These are phyloP conservation scores for Steinernema hermaphroditum DNA, from an alignment of 2,888 invertebrate genomes.

Conservation along the genomic window DNA sequence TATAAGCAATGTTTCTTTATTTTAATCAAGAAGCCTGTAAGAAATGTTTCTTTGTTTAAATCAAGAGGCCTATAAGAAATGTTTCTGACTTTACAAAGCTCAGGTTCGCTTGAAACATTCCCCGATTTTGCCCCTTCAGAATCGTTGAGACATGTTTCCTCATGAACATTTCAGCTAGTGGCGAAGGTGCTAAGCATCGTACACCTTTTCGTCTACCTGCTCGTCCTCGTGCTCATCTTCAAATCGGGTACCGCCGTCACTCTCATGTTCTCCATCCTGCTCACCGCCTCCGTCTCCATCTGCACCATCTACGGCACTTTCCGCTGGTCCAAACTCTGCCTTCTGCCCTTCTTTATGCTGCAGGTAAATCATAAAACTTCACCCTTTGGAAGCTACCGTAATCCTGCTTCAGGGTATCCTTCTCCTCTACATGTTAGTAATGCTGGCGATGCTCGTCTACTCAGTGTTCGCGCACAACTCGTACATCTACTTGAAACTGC, in stretches of 20 bases:
- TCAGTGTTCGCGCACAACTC: constrained; percentile 36
- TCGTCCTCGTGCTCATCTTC: constrained; percentile 47
- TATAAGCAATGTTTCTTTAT: too few species aligned
- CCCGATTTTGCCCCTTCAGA: too few species aligned
- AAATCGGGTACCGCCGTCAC: constrained; percentile 53
- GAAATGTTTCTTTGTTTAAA: too few species aligned
- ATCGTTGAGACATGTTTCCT: too few species aligned
- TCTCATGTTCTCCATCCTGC: constrained; percentile 53
- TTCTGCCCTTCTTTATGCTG: constrained; percentile 58
- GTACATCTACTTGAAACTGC: constrained; percentile 35
- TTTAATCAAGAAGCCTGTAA: too few species aligned
- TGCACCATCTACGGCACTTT: constrained; percentile 57
- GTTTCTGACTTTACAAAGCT: too few species aligned
- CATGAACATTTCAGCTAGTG: constrained; percentile 53
- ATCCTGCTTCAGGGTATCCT: constrained; percentile 42
- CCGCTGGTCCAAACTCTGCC: constrained; percentile 58
- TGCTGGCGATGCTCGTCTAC: constrained; percentile 35
- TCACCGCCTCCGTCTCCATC: constrained; percentile 49
- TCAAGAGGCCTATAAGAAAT: too few species aligned
- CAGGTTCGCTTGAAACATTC: too few species aligned
- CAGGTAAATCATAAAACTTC: constrained; percentile 55
- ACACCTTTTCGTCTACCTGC: constrained; percentile 49
- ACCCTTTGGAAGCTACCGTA: too few species aligned
- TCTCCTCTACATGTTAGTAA: constrained; percentile 39
- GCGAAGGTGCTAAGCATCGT: constrained; percentile 52